A percentile compares a stretch with the other conserved stretches of the same genome.
Evolutionary conservation across 2,113 vertebrate genomes (phyloP).

Genomic region (Pteronura brasiliensis): DNA sequence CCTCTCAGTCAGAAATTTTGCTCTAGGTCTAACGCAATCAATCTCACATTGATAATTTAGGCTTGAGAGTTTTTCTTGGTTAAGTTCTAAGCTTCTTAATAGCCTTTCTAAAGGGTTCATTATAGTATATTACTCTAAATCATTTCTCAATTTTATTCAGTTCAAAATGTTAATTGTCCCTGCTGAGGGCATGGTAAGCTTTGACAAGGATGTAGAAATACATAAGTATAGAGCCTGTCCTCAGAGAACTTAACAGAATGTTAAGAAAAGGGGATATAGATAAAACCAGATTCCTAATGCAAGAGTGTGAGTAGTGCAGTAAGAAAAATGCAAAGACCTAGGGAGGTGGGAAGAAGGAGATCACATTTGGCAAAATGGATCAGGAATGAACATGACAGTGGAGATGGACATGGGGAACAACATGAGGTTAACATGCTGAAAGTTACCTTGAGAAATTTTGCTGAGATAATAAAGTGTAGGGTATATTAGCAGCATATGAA

Average conservation of each 20-base stretch:
- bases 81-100: constrained; percentile 34
- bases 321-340: not conserved
- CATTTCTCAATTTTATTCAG: not conserved
- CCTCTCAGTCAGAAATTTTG: not conserved
- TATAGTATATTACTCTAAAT: constrained; percentile 20
- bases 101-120: constrained; percentile 15
- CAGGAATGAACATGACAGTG: not conserved
- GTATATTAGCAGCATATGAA: not conserved
- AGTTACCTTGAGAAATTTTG: not conserved
- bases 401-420: not conserved
- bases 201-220: not conserved
- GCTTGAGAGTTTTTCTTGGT: constrained; percentile 35
- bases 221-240: not conserved
- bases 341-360: not conserved
- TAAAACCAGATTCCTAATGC: not conserved
- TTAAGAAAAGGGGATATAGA: not conserved
- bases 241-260: not conserved
- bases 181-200: not conserved
- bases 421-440: not conserved
- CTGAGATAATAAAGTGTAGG: not conserved
- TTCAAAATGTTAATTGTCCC: not conserved
- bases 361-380: not conserved
- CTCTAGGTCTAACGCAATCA: not conserved
- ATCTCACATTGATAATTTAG: not conserved
- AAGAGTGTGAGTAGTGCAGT: not conserved